Conservation (phyloP, 2,888 invertebrate genomes). For the Acronicta leporina region DNA sequence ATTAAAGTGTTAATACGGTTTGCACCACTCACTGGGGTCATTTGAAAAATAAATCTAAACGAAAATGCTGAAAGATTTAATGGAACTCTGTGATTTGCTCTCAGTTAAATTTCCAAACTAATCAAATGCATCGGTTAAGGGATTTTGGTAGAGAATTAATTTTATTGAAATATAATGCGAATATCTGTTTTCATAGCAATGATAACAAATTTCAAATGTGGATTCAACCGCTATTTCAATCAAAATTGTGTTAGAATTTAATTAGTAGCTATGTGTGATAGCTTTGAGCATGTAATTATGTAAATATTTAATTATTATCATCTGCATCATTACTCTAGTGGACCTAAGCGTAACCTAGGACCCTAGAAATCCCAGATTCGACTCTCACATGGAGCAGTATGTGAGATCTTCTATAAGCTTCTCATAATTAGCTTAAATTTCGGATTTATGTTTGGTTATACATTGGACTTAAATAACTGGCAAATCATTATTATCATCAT, state of each 20-base stretch:
- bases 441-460: too few relatives aligned
- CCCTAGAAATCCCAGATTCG: too few relatives aligned
- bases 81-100: slow-evolving; percentile 1
- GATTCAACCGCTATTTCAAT: background rate
- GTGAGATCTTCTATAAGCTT: too few relatives aligned
- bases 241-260: background rate
- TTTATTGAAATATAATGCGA: background rate
- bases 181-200: background rate
- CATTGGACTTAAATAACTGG: too few relatives aligned
- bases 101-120: background rate
- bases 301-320: too few relatives aligned
- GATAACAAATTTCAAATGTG: slow-evolving; percentile 10
- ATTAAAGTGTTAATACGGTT: slow-evolving; percentile 8
- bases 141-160: background rate
- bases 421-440: too few relatives aligned
- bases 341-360: too few relatives aligned
- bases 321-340: too few relatives aligned
- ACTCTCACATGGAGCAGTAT: too few relatives aligned
- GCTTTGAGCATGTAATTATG: too few relatives aligned
- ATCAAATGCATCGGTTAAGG: background rate
- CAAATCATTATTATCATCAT: too few relatives aligned
- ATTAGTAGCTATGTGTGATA: too few relatives aligned
- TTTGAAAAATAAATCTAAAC: slow-evolving; percentile 5
- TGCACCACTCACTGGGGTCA: background rate
- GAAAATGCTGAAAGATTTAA: background rate